A percentile compares a stretch with the other conserved stretches of the same genome.
phyloP scores from a whole-genome alignment of 2,113 vertebrate species.

The Paratilapia polleni region DNA sequence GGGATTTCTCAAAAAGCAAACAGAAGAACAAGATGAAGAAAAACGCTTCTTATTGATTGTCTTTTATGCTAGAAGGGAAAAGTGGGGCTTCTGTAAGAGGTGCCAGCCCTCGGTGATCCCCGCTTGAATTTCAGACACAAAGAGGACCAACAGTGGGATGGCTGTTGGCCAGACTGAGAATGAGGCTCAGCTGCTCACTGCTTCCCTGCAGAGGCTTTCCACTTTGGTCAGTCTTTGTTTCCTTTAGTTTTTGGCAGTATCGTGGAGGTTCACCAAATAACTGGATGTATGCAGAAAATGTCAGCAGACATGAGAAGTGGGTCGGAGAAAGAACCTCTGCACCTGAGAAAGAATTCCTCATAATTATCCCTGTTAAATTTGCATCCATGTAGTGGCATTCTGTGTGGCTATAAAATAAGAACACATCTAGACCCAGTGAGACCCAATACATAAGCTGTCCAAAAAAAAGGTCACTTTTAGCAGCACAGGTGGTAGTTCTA shows the following conservation, averaged over 20 bases:
- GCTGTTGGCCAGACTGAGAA: slow-evolving; percentile 40
- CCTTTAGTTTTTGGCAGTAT: slow-evolving; percentile 8
- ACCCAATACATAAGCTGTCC: not conserved
- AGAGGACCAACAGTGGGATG: slow-evolving; percentile 44
- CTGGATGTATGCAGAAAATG: not conserved
- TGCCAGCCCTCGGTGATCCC: slow-evolving; percentile 12
- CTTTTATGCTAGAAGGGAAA: slow-evolving; percentile 42
- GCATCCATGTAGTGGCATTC: too few species aligned
- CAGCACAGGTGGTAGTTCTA: not conserved
- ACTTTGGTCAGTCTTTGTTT: not conserved
- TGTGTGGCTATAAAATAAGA: not conserved
- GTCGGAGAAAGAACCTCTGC: not conserved
- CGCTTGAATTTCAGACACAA: slow-evolving; percentile 31
- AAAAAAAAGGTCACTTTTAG: not conserved
- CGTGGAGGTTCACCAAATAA: not conserved
- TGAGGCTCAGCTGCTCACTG: slow-evolving; percentile 52
- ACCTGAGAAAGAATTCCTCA: too few species aligned
- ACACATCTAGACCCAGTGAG: not conserved
- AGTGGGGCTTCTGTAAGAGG: slow-evolving; percentile 28
- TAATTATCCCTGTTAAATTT: not conserved
- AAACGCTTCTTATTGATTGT: slow-evolving; percentile 61
- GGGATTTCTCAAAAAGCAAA: slow-evolving; percentile 27
- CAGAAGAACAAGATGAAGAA: slow-evolving; percentile 35
- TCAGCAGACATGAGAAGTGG: not conserved
- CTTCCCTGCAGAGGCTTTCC: not conserved